These are phyloP conservation scores for Girardinus metallicus DNA, from an alignment of 2,797 vertebrate species.

Conservation along the genomic window DNA sequence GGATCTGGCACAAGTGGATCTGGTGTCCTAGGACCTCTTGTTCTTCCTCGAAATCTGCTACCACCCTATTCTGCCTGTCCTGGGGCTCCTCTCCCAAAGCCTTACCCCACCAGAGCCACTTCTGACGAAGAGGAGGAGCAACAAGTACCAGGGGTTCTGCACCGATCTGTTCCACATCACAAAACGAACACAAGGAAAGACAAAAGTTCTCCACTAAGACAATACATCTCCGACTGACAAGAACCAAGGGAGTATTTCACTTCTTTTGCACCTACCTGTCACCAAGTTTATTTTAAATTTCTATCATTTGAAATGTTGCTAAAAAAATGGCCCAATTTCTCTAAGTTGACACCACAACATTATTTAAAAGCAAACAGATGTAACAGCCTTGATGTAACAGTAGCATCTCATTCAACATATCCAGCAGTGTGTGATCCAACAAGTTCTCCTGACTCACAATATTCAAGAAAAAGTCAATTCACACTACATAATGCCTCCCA, in stretches of 20 bases:
- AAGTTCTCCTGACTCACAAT: background rate
- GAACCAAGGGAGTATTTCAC: background rate
- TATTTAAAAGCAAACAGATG: background rate
- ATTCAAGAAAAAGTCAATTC: conserved; percentile 7
- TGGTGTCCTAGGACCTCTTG: conserved; percentile 62
- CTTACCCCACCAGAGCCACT: conserved; percentile 34
- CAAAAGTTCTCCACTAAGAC: conserved; percentile 33
- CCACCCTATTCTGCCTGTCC: conserved; percentile 41
- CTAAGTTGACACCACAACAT: background rate
- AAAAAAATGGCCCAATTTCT: background rate
- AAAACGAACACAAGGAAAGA: conserved; percentile 70
- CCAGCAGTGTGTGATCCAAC: background rate
- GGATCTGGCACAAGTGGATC: conserved; percentile 14
- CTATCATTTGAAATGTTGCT: background rate
- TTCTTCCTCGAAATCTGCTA: conserved; percentile 55
- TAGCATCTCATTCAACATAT: background rate
- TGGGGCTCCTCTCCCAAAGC: conserved; percentile 40
- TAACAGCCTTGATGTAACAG: background rate
- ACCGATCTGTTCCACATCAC: conserved; percentile 73
- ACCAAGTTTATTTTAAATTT: background rate
- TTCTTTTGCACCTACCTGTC: background rate
- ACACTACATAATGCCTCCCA: conserved; percentile 7
- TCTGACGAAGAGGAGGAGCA: conserved; percentile 78
- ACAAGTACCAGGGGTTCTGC: conserved; percentile 67
- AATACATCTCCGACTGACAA: conserved; percentile 58